Percentiles rank a stretch among this genome's conserved stretches.
Conservation (phyloP, 1,140 invertebrate species). For the Dreissena rostriformis region DNA sequence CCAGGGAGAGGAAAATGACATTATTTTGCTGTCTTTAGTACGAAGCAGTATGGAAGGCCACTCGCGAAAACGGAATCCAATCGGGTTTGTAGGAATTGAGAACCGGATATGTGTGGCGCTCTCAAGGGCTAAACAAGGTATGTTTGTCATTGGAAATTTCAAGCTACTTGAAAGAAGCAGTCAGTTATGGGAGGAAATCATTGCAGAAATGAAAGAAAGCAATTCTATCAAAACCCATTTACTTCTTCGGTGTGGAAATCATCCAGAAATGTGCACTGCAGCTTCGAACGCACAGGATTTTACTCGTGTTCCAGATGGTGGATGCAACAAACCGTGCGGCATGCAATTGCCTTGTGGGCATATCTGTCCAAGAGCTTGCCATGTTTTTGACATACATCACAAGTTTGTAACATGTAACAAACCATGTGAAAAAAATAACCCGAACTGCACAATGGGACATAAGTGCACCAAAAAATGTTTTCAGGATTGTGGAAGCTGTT, state of each 20-base stretch:
- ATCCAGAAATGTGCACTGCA: constrained; percentile 70
- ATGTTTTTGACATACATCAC: constrained; percentile 65
- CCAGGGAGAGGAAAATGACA: constrained; percentile 91
- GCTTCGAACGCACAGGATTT: constrained; percentile 72
- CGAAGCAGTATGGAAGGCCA: constrained; percentile 84
- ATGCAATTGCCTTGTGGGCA: constrained; percentile 75
- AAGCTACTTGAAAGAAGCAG: constrained; percentile 81
- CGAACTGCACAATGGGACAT: constrained; percentile 58
- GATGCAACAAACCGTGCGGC: constrained; percentile 75
- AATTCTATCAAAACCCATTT: constrained; percentile 68
- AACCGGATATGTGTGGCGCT: constrained; percentile 93
- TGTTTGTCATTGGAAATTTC: constrained; percentile 88
- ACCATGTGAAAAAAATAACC: constrained; percentile 62
- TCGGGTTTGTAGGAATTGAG: constrained; percentile 89
- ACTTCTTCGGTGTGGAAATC: constrained; percentile 80
- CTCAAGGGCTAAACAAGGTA: constrained; percentile 89
- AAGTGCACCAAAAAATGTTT: constrained; percentile 64
- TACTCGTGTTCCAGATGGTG: constrained; percentile 74
- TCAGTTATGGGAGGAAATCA: constrained; percentile 81
- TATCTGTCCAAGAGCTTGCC: constrained; percentile 68
- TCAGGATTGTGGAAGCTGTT: constrained; percentile 68
- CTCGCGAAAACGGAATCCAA: constrained; percentile 62
- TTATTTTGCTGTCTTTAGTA: constrained; percentile 92
- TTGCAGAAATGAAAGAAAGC: constrained; percentile 52
- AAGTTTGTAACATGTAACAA: constrained; percentile 60